Percentiles rank a stretch among this genome's conserved stretches.
Conservation (phyloP, 2,797 vertebrate genomes). For the Chiloscyllium punctatum region DNA sequence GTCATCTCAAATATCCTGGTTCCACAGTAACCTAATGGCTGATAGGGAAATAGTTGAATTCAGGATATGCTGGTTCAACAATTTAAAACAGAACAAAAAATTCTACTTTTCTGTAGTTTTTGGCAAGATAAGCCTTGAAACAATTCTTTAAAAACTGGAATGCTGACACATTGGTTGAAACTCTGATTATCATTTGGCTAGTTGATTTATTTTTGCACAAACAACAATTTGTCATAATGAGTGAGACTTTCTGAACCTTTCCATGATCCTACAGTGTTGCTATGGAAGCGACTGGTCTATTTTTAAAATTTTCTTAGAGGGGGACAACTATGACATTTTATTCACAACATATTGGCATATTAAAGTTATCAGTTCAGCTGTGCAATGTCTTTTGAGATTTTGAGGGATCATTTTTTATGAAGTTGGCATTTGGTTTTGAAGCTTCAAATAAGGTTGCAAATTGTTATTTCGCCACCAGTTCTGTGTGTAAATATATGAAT, state of each 20-base stretch:
- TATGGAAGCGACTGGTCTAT: neutral
- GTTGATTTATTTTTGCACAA: neutral
- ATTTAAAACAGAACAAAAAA: neutral
- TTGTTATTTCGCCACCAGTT: neutral
- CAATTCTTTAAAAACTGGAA: neutral
- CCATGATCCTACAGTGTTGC: neutral
- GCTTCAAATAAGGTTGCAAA: neutral
- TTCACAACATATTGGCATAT: neutral
- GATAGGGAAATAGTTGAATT: neutral
- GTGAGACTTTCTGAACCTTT: neutral
- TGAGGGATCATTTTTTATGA: neutral
- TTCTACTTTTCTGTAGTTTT: neutral
- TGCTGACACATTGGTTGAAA: neutral
- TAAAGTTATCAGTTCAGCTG: neutral
- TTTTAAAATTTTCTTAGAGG: neutral
- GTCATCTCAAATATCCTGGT: neutral
- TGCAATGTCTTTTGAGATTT: neutral
- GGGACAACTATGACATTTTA: neutral
- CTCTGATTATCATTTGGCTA: neutral
- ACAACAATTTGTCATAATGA: neutral
- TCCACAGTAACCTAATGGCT: neutral
- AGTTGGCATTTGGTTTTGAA: conserved; percentile 15
- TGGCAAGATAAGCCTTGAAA: neutral
- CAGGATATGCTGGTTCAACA: neutral
- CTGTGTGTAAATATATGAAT: neutral